Percentiles rank a stretch among this genome's conserved stretches.
Conservation (phyloP, 2,113 vertebrate species). For the Origma solitaria region DNA sequence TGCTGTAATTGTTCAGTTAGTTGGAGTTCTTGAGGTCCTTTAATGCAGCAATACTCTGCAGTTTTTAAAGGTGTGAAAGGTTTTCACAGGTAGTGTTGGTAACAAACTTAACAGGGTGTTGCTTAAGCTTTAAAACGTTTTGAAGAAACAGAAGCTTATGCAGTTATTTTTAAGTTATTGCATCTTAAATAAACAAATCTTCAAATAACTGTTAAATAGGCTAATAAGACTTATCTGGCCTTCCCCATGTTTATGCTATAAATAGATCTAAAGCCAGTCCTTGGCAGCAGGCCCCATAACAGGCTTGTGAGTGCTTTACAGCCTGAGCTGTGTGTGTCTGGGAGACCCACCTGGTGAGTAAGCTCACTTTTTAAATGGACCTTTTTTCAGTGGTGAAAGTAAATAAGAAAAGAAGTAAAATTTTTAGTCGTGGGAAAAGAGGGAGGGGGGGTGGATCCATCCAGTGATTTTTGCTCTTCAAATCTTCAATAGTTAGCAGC, state of each 20-base stretch:
- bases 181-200: constrained; percentile 45
- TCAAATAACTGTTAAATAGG: constrained; percentile 39
- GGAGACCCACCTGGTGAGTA: constrained; percentile 10
- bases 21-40: neutral
- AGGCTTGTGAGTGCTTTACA: constrained; percentile 39
- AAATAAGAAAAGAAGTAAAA: neutral
- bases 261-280: constrained; percentile 55
- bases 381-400: neutral
- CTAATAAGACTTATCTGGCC: constrained; percentile 53
- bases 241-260: constrained; percentile 33
- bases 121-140: neutral
- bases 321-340: neutral
- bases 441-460: neutral
- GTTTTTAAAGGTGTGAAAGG: neutral
- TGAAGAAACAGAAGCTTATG: neutral
- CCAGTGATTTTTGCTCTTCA: neutral
- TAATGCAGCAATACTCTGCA: neutral
- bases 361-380: neutral
- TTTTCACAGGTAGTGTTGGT: neutral
- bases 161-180: constrained; percentile 32
- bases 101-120: neutral
- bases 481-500: neutral
- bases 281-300: constrained; percentile 34
- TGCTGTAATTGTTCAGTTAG: neutral
- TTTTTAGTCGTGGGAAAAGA: neutral